phyloP scores from a whole-genome alignment of 2,888 invertebrate genomes.

The Drosophila kambysellisi region DNA sequence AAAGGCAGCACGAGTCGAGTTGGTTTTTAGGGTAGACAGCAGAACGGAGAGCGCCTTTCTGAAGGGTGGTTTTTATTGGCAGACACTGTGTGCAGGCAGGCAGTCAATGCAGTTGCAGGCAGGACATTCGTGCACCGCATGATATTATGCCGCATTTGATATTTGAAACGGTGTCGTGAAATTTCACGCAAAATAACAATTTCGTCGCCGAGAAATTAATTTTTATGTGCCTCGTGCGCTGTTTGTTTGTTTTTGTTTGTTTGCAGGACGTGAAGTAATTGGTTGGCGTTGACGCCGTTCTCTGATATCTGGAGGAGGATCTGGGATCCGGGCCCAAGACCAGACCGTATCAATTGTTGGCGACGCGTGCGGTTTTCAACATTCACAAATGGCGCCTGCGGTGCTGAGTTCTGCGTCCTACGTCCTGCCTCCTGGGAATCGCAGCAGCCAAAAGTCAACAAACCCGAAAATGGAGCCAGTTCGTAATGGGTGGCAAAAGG shows the following conservation, averaged over 20 bases:
- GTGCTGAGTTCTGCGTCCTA: slow-evolving; percentile 33
- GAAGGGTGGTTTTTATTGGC: slow-evolving; percentile 63
- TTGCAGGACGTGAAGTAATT: slow-evolving; percentile 75
- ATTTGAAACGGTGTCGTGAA: slow-evolving; percentile 52
- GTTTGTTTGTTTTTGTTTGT: slow-evolving; percentile 64
- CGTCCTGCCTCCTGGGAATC: slow-evolving; percentile 41
- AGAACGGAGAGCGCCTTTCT: background rate
- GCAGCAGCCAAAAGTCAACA: slow-evolving; percentile 51
- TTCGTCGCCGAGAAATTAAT: slow-evolving; percentile 75
- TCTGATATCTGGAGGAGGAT: slow-evolving; percentile 28
- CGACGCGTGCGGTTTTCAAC: slow-evolving; percentile 65
- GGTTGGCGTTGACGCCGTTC: slow-evolving; percentile 60
- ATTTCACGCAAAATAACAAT: slow-evolving; percentile 77
- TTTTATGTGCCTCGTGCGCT: slow-evolving; percentile 57
- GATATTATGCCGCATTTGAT: slow-evolving; percentile 36
- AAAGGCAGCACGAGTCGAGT: background rate
- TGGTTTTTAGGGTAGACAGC: slow-evolving; percentile 7
- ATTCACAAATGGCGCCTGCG: slow-evolving; percentile 57
- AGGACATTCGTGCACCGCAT: slow-evolving; percentile 22
- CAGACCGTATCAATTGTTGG: slow-evolving; percentile 18
- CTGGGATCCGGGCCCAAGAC: slow-evolving; percentile 35
- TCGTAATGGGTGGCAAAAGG: slow-evolving; percentile 19
- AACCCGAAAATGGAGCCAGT: slow-evolving; percentile 32
- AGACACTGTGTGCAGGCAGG: slow-evolving; percentile 6
- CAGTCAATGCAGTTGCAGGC: slow-evolving; percentile 19